Conservation (phyloP, 2,888 invertebrate species). For the Julus scandinavius region DNA sequence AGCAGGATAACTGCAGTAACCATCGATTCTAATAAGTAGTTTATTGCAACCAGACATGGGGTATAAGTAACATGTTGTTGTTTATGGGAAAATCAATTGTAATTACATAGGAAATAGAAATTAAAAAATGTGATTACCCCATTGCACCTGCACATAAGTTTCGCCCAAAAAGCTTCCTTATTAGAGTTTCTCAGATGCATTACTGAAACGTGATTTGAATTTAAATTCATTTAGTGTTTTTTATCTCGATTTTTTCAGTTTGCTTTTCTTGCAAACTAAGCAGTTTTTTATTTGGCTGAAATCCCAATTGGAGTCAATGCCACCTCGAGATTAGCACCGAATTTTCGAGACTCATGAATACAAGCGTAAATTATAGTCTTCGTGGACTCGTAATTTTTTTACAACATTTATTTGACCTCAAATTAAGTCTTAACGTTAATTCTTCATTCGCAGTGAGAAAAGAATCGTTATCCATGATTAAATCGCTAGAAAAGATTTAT, state of each 20-base stretch:
- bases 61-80: background rate
- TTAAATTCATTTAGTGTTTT: background rate
- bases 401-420: background rate
- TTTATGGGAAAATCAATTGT: background rate
- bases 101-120: background rate
- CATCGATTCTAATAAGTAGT: no score
- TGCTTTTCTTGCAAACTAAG: background rate
- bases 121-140: background rate
- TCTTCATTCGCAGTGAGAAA: background rate
- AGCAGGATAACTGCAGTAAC: no score
- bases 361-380: background rate
- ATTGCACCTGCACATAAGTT: background rate
- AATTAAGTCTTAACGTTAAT: conserved; percentile 11
- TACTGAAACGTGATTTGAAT: conserved; percentile 16
- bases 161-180: background rate
- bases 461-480: background rate
- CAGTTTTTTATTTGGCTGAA: background rate
- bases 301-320: conserved; percentile 22
- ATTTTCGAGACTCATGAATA: background rate
- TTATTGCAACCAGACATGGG: no score
- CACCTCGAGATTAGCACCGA: background rate
- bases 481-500: conserved; percentile 17
- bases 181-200: conserved; percentile 7
- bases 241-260: no score
- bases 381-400: background rate